Conservation (phyloP, 1,140 invertebrate species). For the Lasioglossum baleicum region DNA sequence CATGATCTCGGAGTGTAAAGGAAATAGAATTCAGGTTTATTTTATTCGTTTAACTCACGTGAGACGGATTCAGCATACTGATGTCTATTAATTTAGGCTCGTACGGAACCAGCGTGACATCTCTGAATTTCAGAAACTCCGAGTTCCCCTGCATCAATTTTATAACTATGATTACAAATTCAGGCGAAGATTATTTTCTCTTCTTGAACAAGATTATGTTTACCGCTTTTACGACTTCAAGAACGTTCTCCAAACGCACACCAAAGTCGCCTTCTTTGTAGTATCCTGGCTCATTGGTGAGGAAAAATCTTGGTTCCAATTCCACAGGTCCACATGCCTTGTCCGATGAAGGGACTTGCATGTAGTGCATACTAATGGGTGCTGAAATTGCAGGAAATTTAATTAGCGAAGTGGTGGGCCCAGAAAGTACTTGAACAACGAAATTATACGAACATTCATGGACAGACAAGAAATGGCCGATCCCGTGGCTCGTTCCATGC, state of each 20-base stretch:
- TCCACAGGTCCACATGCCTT: constrained; percentile 58
- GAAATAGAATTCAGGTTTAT: too few species aligned
- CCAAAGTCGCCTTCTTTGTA: constrained; percentile 93
- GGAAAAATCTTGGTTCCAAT: constrained; percentile 90
- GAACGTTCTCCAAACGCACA: constrained; percentile 93
- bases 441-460: constrained; percentile 85
- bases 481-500: constrained; percentile 94
- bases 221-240: constrained; percentile 88
- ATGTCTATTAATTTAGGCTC: constrained; percentile 94
- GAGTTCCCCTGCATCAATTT: constrained; percentile 72
- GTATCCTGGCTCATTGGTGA: constrained; percentile 91
- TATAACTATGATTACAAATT: not conserved
- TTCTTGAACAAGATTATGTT: not conserved
- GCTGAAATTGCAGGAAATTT: constrained; percentile 80
- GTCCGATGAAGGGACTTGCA: constrained; percentile 62
- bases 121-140: constrained; percentile 86
- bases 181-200: too few species aligned
- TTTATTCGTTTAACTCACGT: constrained; percentile 80
- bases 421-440: too few species aligned
- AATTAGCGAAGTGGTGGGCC: too few species aligned
- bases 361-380: constrained; percentile 85
- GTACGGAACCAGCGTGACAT: constrained; percentile 94
- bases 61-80: constrained; percentile 86
- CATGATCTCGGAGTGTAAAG: too few species aligned
- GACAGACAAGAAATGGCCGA: constrained; percentile 91